Evolutionary conservation across 2,888 invertebrate genomes (phyloP), one percentile per base, ranked within the genome.

Genomic region (Heliothis peltigera): DNA sequence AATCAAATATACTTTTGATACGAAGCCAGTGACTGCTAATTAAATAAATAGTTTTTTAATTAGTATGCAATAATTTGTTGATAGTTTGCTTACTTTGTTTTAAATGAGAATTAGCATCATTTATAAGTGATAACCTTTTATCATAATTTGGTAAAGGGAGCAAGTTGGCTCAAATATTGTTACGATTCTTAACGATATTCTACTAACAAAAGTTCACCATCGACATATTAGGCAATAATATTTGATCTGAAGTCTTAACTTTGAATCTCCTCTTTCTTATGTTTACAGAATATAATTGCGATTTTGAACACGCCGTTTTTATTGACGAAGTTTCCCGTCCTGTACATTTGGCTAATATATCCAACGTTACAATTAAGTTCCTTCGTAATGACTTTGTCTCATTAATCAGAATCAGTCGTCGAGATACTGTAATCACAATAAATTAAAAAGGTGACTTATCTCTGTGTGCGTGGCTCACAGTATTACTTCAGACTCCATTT

Each of bases 401-500:
- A 68, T 70, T 44, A 70, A 68, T 70, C 69, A 49, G 3, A n/a
- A 43, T 22, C 25, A 44, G 35, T 63, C 47, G 28, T 54, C 56
- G 52, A 48, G 44, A 48, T 22, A 53, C 17, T 22, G 35, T 22
- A 48, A 74, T 70, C 17, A 75, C 53, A 62, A 54, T 75, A 75
- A 57, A 75, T 70, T 70, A 62, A 46, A 39, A 28, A 54, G 8
- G 46, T 54, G 70, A 75, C 70, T 42, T 57, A 49, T 62, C 47
- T 44, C 25, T 48, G 10, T 8, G 55, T 49, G 52, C 64, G 71
- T 54, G 71, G 10, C 35, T 49, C 57, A n/a, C n/a, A 46, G 64
- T 53, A 68, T 19, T 62, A 5, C 18, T 18, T 3, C 19, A 22
- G 42, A 15, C 15, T 18, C 8, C 32, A 42, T 49, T 46, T 52